Percentiles rank a stretch among this genome's conserved stretches.
phyloP scores from a whole-genome alignment of 2,113 vertebrate genomes.

The Fulmarus glacialis region DNA sequence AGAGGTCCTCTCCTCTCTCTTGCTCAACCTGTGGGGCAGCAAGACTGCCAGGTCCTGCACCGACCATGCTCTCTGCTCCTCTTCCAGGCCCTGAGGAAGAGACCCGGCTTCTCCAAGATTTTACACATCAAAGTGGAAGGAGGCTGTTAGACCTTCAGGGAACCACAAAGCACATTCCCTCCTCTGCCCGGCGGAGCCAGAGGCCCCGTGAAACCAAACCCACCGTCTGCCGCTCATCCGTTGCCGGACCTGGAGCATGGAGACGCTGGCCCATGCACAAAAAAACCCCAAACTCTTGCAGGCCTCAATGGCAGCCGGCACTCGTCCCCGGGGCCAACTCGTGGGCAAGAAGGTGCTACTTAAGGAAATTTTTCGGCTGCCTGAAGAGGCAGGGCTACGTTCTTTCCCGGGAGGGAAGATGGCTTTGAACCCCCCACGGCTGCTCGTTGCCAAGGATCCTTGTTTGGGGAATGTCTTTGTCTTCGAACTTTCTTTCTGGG shows the following conservation, averaged over 20 bases:
- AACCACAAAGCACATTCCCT: conserved; percentile 53
- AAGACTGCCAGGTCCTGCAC: no score
- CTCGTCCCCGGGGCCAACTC: not conserved
- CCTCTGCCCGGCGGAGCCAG: not conserved
- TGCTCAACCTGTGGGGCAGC: rapidly evolving
- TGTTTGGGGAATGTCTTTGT: not conserved
- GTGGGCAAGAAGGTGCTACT: conserved; percentile 43
- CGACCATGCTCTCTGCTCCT: not conserved
- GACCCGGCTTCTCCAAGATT: conserved; percentile 98
- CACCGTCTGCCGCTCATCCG: not conserved
- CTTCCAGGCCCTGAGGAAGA: conserved; percentile 90
- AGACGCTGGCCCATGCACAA: not conserved
- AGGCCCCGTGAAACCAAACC: not conserved
- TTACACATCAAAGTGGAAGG: conserved; percentile 96
- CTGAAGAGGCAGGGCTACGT: not conserved
- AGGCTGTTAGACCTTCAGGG: conserved; percentile 86
- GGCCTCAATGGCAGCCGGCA: not conserved
- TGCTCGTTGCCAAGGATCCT: not conserved
- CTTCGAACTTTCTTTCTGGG: not conserved
- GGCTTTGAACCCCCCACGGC: not conserved
- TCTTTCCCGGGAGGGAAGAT: not conserved
- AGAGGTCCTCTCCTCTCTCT: not conserved
- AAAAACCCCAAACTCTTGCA: not conserved
- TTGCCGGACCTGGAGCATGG: not conserved
- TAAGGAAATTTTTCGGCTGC: not conserved